Base-by-base conservation (phyloP, 2,113 vertebrate species). In the Galeopterus variegatus region DNA sequence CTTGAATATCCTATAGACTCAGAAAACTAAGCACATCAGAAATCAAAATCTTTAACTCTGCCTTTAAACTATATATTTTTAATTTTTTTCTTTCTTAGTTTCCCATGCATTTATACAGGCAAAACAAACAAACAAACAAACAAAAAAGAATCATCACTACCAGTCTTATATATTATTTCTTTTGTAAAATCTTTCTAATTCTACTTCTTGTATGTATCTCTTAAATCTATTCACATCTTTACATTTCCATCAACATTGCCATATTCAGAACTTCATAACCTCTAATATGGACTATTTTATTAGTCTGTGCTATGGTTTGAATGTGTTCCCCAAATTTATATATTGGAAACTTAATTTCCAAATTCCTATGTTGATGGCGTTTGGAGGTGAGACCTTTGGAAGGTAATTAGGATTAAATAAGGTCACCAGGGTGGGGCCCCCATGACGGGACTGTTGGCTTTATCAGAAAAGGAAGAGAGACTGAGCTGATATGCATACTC, bases 131-230 rank as follows among this genome's bases (percentile, higher is more conserved):
- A 41, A 41, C n/a, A 41, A 41, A 41, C 41, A 41, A 41, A 41
- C 3, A 41, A 41, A 41, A 41, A 26, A 52, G 79, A 90, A 54
- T n/a, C 13, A 72, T 86, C 41, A 23, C 33, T 50, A 4, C 3
- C 26, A 64, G 60, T 65, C 31, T 56, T 56, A 89, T 19, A 28
- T 48, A 52, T 19, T 45, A 33, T 18, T 64, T 85, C 15, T 81
- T 91, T 92, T 18, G 8, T 92, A 23, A 85, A 60, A 62, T 92
- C 67, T 94, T 69, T 10, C 50, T 73, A 84, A 73, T 83, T 69
- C 8, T 23, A 73, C 6, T 10, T 80, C 62, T 5, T 48, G 12
- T 36, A 8, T 56, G 41, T 3, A 85, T 23, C 26, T 73, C 84
- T 60, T 94, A 45, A 75, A 28, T 69, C 52, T 75, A 80, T 50